Conservation (phyloP, 1,140 invertebrate genomes). For the Danaus melanippus region DNA sequence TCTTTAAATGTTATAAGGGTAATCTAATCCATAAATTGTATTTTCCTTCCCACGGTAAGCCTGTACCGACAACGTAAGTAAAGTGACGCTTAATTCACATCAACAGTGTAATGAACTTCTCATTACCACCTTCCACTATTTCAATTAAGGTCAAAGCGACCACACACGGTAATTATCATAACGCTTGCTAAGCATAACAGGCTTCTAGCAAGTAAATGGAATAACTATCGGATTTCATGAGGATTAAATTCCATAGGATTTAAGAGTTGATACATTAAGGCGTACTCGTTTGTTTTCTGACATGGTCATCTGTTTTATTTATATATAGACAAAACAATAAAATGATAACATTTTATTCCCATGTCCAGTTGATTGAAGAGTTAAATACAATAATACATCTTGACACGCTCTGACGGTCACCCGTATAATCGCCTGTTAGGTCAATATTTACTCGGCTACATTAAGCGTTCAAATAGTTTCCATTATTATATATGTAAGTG, state of each 20-base stretch:
- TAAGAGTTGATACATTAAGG: too few relatives aligned
- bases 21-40: constrained; percentile 15
- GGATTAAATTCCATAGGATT: too few relatives aligned
- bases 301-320: too few relatives aligned
- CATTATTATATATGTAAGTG: constrained; percentile 30
- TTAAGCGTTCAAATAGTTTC: constrained; percentile 26
- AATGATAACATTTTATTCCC: constrained; percentile 5
- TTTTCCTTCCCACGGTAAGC: constrained; percentile 33
- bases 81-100: constrained; percentile 23
- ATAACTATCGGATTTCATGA: neutral
- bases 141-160: constrained; percentile 19
- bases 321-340: too few relatives aligned
- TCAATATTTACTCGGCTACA: constrained; percentile 31
- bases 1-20: too few relatives aligned
- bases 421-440: constrained; percentile 36
- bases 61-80: constrained; percentile 13
- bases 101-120: constrained; percentile 23
- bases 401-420: constrained; percentile 27
- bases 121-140: constrained; percentile 25
- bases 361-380: constrained; percentile 5
- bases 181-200: neutral
- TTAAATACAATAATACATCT: constrained; percentile 7
- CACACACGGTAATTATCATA: constrained; percentile 9
- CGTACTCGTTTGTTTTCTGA: too few relatives aligned
- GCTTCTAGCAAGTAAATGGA: constrained; percentile 1